Evolutionary conservation across 2,113 vertebrate species (phyloP).

Genomic region (Centropus bengalensis): DNA sequence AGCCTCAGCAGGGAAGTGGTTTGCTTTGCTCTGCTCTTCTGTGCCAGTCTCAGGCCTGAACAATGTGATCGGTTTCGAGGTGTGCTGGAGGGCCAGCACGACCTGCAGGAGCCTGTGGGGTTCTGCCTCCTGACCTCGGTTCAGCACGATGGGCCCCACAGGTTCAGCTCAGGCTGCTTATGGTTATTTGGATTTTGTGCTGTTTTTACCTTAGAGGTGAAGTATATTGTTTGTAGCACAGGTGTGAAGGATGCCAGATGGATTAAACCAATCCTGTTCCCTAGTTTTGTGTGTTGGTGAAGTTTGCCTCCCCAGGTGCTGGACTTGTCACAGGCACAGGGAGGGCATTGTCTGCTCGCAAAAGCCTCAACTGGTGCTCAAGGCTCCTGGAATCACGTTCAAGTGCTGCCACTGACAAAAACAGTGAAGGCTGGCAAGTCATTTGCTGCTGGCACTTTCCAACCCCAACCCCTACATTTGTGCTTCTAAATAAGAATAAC

Average conservation of each 20-base stretch:
- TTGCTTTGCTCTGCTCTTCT: neutral
- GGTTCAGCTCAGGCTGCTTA: neutral
- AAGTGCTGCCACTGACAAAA: neutral
- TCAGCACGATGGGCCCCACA: neutral
- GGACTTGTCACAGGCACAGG: neutral
- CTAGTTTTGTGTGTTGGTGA: too few species aligned
- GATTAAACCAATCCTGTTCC: neutral
- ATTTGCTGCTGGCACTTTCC: neutral
- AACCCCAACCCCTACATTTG: neutral
- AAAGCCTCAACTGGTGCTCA: neutral
- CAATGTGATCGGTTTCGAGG: fast-evolving
- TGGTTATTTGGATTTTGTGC: neutral
- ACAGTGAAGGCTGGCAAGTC: neutral
- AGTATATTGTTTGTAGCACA: neutral
- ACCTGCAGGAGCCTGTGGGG: fast-evolving
- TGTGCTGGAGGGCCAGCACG: fast-evolving
- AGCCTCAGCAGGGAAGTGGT: neutral
- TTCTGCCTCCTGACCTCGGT: fast-evolving
- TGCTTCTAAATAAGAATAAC: neutral
- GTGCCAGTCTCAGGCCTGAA: neutral
- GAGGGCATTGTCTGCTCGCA: neutral
- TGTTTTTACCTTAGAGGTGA: neutral
- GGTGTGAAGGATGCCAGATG: neutral
- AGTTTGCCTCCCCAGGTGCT: neutral
- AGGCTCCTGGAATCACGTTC: neutral